Evolutionary conservation across 2,888 invertebrate species (phyloP).

Genomic region (Bugula neritina): DNA sequence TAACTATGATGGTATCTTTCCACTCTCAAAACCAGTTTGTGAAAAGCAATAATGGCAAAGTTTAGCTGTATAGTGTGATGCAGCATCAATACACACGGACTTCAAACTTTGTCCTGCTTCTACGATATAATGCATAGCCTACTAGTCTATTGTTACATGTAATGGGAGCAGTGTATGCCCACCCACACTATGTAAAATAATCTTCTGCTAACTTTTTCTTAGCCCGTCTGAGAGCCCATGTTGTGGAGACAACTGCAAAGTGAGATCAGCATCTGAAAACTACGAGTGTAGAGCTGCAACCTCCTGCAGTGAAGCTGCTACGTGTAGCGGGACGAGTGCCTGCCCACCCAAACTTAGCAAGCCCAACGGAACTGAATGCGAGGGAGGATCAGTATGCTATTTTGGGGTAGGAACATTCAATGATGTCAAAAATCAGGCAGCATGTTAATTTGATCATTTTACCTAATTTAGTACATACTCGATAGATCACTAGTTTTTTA

Average conservation of each 20-base stretch:
- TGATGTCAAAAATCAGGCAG: no score
- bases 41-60: no score
- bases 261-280: conserved; percentile 28
- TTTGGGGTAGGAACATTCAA: conserved; percentile 42
- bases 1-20: no score
- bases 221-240: conserved; percentile 43
- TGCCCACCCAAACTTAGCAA: conserved; percentile 36
- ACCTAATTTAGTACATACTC: no score
- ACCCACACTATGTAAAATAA: not conserved
- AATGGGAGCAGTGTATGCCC: not conserved
- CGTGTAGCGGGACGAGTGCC: conserved; percentile 39
- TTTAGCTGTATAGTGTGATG: no score
- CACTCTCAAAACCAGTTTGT: no score
- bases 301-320: conserved; percentile 35
- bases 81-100: no score
- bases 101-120: no score
- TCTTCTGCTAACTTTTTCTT: conserved; percentile 29
- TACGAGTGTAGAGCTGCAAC: conserved; percentile 35
- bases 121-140: not conserved
- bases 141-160: not conserved
- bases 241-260: conserved; percentile 34
- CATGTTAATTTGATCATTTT: no score
- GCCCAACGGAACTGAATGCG: conserved; percentile 38
- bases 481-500: no score
- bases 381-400: conserved; percentile 36